A percentile compares a stretch with the other conserved stretches of the same genome.
Conservation (phyloP, 92 coral and sea anemone genomes). For the Heliopora coerulea region DNA sequence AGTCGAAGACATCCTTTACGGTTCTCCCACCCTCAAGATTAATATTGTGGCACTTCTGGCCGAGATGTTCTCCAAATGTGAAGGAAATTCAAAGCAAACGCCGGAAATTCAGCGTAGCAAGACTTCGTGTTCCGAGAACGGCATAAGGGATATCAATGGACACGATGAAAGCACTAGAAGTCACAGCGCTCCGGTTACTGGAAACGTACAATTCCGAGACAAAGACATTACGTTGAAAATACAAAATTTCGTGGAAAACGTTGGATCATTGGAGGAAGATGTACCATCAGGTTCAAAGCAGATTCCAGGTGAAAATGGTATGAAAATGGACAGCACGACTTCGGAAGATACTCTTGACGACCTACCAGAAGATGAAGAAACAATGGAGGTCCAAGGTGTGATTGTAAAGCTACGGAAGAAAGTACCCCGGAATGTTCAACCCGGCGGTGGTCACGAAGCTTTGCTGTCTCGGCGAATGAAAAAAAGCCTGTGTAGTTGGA, state of each 20-base stretch:
- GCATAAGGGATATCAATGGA: background rate
- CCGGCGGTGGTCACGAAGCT: slow-evolving; percentile 44
- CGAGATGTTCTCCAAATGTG: slow-evolving; percentile 87
- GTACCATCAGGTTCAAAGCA: background rate
- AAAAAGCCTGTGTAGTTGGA: slow-evolving; percentile 18
- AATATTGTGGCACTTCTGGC: slow-evolving; percentile 78
- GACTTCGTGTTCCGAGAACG: slow-evolving; percentile 27
- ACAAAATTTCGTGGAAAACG: slow-evolving; percentile 26
- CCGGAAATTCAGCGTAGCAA: slow-evolving; percentile 16
- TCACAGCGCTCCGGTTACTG: slow-evolving; percentile 52
- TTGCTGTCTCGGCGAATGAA: slow-evolving; percentile 33
- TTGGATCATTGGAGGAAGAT: slow-evolving; percentile 2
- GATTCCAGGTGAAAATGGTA: background rate
- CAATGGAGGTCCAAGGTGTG: slow-evolving; percentile 17
- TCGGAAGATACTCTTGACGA: background rate
- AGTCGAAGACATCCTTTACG: slow-evolving; percentile 86
- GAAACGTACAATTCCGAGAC: background rate
- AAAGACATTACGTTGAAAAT: slow-evolving; percentile 19
- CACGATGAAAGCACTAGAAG: slow-evolving; percentile 52
- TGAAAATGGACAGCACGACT: background rate
- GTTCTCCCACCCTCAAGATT: slow-evolving; percentile 89
- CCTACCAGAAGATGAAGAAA: slow-evolving; percentile 1
- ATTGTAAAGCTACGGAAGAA: slow-evolving; percentile 34
- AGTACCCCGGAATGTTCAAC: slow-evolving; percentile 32
- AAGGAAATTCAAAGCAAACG: slow-evolving; percentile 37